Conservation (phyloP, 2,797 vertebrate genomes). For the Enteromius radiatus region DNA sequence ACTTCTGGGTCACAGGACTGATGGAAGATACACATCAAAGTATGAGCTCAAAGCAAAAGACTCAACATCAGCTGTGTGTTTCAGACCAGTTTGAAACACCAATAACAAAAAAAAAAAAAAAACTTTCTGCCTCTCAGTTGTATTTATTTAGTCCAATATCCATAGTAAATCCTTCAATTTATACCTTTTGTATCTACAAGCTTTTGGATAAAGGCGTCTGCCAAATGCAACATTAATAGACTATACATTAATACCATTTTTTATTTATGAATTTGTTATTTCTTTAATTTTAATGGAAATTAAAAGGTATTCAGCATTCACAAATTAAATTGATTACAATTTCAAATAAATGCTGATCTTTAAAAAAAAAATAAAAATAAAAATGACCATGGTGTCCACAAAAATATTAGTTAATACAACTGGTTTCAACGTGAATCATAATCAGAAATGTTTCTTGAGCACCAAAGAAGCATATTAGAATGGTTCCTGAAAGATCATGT, state of each 20-base stretch:
- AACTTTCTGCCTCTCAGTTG: not conserved
- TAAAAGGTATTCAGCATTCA: not conserved
- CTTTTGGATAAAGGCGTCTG: not conserved
- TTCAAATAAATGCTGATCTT: not conserved
- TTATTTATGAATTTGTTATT: not conserved
- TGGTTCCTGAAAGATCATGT: not conserved
- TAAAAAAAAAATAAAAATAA: not conserved
- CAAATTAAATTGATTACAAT: not conserved
- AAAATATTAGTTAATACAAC: not conserved
- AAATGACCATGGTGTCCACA: not conserved
- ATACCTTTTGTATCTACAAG: not conserved
- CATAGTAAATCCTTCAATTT: not conserved
- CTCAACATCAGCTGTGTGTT: constrained; percentile 9
- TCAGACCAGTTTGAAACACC: constrained; percentile 11
- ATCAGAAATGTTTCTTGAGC: not conserved
- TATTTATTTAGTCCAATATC: constrained; percentile 1
- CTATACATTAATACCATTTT: not conserved
- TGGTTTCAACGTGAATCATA: not conserved
- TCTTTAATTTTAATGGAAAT: not conserved
- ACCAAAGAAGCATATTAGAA: not conserved
- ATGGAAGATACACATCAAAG: constrained; percentile 28
- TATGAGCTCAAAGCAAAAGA: constrained; percentile 15
- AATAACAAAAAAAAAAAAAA: not conserved
- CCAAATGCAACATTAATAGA: not conserved
- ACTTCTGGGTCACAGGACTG: constrained; percentile 30